Base-by-base conservation (phyloP, 2,113 vertebrate genomes). In the Gopherus evgoodei region DNA sequence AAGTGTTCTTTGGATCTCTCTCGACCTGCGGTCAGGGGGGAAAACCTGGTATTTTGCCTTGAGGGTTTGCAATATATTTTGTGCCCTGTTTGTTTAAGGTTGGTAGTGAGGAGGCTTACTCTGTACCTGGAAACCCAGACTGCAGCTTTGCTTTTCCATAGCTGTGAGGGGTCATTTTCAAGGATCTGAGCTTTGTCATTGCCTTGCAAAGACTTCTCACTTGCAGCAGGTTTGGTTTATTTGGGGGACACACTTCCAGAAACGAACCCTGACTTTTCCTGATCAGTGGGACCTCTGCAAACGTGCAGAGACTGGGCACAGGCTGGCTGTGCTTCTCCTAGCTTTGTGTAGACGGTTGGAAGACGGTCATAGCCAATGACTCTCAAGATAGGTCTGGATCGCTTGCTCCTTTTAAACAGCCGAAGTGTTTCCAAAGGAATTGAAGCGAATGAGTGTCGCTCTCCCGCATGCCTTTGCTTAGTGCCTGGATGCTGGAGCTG, bases 1-100 rank as follows among this genome's bases (percentile, higher is more conserved):
- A 97, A 99, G 99, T 98, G 93, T 89, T 93, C 81, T 93, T 84
- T 94, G 94, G 88, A 92, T 84, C 95, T 96, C 80, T 96, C 31
- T 89, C 91, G 84, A 95, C 84, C 90, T 90, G 86, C 82, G 81
- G 52, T 89, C 89, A 92, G 90, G 47, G 78, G 87, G 95, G 47
- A 87, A 92, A 80, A 89, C 76, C 49, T 79, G 83, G 35, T 95
- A 47, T 59, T 90, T 57, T 87, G 59, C 80, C 57, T 3, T 79
- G 90, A 81, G 87, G 69, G 65, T 56, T 81, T 54, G 94, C 81
- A 92, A 49, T 5, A 78, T 62, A 42, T 93, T 91, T 83, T 83
- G 93, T 93, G 52, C 94, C 80, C 91, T 93, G 83, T n/a, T 91
- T 56, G 81, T 42, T 90, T 56, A 53, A 83, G 89, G 80, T 42